These are phyloP conservation scores for Aethes cnicana DNA, from an alignment of 2,888 invertebrate species.

Conservation along the genomic window DNA sequence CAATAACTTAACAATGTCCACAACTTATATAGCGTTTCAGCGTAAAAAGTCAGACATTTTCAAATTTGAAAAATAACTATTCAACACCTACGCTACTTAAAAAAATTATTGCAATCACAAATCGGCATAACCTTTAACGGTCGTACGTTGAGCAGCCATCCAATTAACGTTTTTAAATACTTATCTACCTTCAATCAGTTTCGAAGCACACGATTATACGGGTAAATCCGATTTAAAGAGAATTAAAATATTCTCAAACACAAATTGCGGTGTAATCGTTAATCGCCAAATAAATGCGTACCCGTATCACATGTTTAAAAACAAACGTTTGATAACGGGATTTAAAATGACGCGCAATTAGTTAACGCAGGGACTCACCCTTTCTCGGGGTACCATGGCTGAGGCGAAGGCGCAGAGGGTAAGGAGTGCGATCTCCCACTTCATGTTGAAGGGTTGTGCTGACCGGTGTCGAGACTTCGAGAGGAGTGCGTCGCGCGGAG, in stretches of 20 bases:
- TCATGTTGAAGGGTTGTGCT: slow-evolving; percentile 46
- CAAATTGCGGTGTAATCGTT: background rate
- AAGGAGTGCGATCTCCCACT: slow-evolving; percentile 46
- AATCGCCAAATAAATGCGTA: background rate
- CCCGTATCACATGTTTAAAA: slow-evolving; percentile 15
- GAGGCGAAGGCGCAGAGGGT: slow-evolving; percentile 47
- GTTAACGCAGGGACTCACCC: slow-evolving; percentile 50
- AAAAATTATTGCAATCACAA: too few relatives aligned
- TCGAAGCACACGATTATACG: too few relatives aligned
- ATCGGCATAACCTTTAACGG: too few relatives aligned
- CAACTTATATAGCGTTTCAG: too few relatives aligned
- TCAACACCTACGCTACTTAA: too few relatives aligned
- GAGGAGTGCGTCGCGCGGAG: slow-evolving; percentile 14
- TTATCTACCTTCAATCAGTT: too few relatives aligned
- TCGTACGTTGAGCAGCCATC: too few relatives aligned
- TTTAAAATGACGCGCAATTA: slow-evolving; percentile 11
- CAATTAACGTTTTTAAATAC: too few relatives aligned
- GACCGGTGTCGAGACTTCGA: slow-evolving; percentile 9
- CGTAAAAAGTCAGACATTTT: too few relatives aligned
- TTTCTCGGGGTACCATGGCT: slow-evolving; percentile 57
- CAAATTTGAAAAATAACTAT: too few relatives aligned
- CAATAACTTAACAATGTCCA: too few relatives aligned
- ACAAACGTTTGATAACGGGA: slow-evolving; percentile 10
- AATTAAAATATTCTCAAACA: background rate
- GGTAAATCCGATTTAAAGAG: too few relatives aligned